phyloP scores from a whole-genome alignment of 2,113 vertebrate species.

The Oncorhynchus keta region DNA sequence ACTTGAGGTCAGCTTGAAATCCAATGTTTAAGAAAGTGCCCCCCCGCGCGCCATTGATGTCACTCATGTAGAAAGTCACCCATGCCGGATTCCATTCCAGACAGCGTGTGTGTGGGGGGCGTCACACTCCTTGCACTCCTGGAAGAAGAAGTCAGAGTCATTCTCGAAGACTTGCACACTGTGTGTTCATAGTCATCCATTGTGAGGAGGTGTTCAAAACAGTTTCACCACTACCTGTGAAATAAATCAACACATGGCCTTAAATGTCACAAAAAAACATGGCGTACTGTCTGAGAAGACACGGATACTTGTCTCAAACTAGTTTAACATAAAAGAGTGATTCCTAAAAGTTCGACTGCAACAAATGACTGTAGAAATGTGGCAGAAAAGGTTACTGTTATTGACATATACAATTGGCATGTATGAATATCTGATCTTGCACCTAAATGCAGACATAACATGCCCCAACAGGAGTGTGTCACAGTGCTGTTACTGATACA shows the following conservation, averaged over 20 bases:
- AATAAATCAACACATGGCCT: constrained; percentile 7
- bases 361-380: too few species aligned
- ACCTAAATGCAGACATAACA: too few species aligned
- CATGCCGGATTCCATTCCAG: constrained; percentile 67
- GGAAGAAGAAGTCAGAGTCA: constrained; percentile 83
- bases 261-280: not conserved
- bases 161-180: constrained; percentile 86
- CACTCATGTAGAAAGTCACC: constrained; percentile 81
- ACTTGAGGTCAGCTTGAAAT: constrained; percentile 11
- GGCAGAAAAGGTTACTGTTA: too few species aligned
- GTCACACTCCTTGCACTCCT: constrained; percentile 78
- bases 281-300: too few species aligned
- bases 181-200: constrained; percentile 96
- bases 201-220: not conserved
- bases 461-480: too few species aligned
- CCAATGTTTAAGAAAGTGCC: constrained; percentile 19
- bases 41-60: constrained; percentile 77
- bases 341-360: too few species aligned
- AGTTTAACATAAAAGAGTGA: too few species aligned
- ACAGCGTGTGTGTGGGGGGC: constrained; percentile 67
- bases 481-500: too few species aligned
- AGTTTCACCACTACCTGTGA: constrained; percentile 43
- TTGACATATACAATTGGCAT: too few species aligned
- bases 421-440: too few species aligned
- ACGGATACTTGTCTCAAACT: too few species aligned